Evolutionary conservation across 2,797 vertebrate genomes (phyloP), one percentile per base, ranked within the genome.

Genomic region (Melanotaenia pygmaea): DNA sequence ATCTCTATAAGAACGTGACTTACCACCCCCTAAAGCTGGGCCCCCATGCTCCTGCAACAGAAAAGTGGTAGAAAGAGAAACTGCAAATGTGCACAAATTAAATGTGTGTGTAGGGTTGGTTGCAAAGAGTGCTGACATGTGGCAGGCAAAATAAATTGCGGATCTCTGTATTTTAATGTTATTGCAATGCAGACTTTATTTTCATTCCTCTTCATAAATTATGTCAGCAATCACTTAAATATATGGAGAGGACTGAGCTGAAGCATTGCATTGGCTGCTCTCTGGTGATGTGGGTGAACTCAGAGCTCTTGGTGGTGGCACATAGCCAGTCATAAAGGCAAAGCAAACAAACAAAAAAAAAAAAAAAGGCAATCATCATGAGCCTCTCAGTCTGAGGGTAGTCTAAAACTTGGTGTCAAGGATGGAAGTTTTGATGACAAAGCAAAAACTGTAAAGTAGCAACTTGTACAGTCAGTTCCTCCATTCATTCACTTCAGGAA

Each of bases 121-220:
- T 64, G 80, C 20, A 1, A 40, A 71, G 59, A 78, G 51, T 78
- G 76, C 74, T 84, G 83, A 89, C 74, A 79, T 75, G 69, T 79
- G 85, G 85, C 85, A 75, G 82, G 38, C 74, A 71, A 64, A 75
- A 90, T 87, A 89, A 91, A 89, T 91, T 81, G 89, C 77, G 80
- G 79, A 88, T 83, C 73, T 70, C 73, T 67, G 50, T 76, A 66
- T 67, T 77, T 60, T 24, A 51, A 71, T 85, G 83, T 88, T 82
- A 83, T 87, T 82, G 88, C 89, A 76, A 82, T 69, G 79, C 88
- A 73, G 83, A 81, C 88, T 82, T 86, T 88, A 84, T 90, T 90
- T 89, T 88, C 86, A 86, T 86, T 84, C 83, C 83, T 8, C 72
- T 81, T 86, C 88, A 89, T 92, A 92, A 94, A 93, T 91, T 86